Evolutionary conservation across 2,113 vertebrate genomes (phyloP).

Genomic region (Larimichthys crocea): DNA sequence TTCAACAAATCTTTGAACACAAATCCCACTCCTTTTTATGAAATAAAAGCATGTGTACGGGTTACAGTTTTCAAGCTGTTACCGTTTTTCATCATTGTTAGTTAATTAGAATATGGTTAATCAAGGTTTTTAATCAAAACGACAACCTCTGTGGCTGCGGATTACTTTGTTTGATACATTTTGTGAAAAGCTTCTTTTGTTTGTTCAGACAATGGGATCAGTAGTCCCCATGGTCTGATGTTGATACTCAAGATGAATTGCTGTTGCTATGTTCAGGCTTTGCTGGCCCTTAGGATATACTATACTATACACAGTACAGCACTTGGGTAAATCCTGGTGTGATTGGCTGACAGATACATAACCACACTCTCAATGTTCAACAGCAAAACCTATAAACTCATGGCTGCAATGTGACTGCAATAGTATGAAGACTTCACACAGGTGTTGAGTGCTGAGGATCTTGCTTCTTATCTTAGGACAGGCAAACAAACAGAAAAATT

Average conservation of each 20-base stretch:
- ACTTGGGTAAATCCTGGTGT: neutral
- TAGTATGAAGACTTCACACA: neutral
- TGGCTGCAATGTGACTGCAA: neutral
- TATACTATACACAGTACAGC: neutral
- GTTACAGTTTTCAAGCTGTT: neutral
- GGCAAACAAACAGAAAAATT: neutral
- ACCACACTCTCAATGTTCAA: neutral
- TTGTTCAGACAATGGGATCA: neutral
- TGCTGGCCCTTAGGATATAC: neutral
- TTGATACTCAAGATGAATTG: conserved; percentile 5
- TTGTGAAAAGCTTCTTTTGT: neutral
- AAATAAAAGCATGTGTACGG: neutral
- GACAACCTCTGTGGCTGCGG: too few relatives aligned
- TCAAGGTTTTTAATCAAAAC: neutral
- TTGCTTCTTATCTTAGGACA: neutral
- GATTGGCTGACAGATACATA: conserved; percentile 16
- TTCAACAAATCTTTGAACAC: too few relatives aligned
- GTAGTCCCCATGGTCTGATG: neutral
- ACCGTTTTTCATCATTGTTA: neutral
- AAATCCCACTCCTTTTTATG: neutral
- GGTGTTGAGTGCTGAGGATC: neutral
- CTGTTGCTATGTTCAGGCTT: neutral
- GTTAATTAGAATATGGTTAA: neutral
- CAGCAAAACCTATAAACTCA: neutral
- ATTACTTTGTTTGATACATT: neutral